These are phyloP conservation scores for Homarus americanus DNA, from an alignment of 1,140 invertebrate species.

Conservation along the genomic window DNA sequence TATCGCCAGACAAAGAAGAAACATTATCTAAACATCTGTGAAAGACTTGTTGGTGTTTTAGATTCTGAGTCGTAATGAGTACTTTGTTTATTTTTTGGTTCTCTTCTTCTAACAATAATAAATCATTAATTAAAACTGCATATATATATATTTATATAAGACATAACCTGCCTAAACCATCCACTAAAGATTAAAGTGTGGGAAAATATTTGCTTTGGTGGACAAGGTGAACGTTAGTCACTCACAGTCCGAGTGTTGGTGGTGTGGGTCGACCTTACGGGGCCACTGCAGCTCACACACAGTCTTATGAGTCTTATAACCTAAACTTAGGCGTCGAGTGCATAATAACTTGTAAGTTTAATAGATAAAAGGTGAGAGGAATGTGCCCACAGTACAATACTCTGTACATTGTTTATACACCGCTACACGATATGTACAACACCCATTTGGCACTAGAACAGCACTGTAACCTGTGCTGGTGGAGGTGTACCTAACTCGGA, in stretches of 20 bases:
- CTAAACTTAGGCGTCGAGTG: conserved; percentile 57
- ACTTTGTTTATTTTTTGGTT: neutral
- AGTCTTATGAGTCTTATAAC: conserved; percentile 39
- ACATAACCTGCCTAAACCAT: neutral
- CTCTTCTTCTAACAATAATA: neutral
- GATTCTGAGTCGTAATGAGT: conserved; percentile 14
- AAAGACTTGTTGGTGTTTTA: conserved; percentile 63
- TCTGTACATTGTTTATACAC: conserved; percentile 65
- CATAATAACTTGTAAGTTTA: conserved; percentile 54
- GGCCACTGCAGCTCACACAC: conserved; percentile 36
- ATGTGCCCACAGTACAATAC: conserved; percentile 56
- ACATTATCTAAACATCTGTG: conserved; percentile 33
- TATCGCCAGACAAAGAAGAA: neutral
- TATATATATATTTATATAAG: neutral
- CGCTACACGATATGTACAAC: conserved; percentile 50
- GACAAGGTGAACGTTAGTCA: neutral
- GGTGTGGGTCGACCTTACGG: neutral
- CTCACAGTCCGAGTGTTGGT: neutral
- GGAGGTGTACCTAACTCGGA: conserved; percentile 17
- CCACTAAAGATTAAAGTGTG: neutral
- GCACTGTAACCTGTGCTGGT: conserved; percentile 24
- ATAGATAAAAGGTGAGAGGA: conserved; percentile 43
- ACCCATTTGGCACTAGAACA: conserved; percentile 62
- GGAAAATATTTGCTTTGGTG: neutral
- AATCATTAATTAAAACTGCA: neutral